Percentiles rank a stretch among this genome's conserved stretches.
Evolutionary conservation across 2,888 invertebrate species (phyloP).

Genomic region (Athalia circularis): DNA sequence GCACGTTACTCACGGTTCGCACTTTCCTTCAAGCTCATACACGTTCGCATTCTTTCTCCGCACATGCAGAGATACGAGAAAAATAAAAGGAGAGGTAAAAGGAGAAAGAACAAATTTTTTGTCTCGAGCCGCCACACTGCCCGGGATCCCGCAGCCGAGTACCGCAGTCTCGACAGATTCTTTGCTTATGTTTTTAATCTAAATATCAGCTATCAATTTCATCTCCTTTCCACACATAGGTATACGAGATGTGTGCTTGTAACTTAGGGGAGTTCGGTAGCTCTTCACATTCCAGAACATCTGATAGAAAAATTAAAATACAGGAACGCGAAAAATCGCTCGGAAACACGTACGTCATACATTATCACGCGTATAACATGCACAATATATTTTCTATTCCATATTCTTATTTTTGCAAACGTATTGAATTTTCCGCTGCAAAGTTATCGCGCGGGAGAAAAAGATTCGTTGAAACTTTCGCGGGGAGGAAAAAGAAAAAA

Average conservation of each 20-base stretch:
- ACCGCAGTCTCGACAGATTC: slow-evolving; percentile 14
- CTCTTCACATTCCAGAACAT: too few relatives aligned
- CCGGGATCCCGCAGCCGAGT: too few relatives aligned
- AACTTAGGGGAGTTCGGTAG: too few relatives aligned
- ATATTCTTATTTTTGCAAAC: too few relatives aligned
- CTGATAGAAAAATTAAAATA: too few relatives aligned
- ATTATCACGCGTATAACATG: too few relatives aligned
- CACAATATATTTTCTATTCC: too few relatives aligned
- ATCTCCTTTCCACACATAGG: not conserved
- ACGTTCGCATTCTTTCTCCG: not conserved
- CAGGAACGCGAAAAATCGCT: too few relatives aligned
- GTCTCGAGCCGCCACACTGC: too few relatives aligned
- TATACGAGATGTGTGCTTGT: not conserved
- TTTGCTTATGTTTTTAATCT: slow-evolving; percentile 45
- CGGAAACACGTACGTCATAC: too few relatives aligned
- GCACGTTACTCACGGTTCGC: slow-evolving; percentile 46
- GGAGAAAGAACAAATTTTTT: too few relatives aligned
- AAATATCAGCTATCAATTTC: slow-evolving; percentile 47
- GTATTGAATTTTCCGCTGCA: not conserved
- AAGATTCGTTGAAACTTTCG: not conserved
- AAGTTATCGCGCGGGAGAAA: not conserved
- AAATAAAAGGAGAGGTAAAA: too few relatives aligned
- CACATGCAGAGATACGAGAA: not conserved
- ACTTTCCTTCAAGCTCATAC: not conserved
- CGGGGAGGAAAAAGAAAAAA: not conserved